Evolutionary conservation across 2,888 invertebrate species (phyloP), one percentile per base, ranked within the genome.

Genomic region (Agonopterix arenella): DNA sequence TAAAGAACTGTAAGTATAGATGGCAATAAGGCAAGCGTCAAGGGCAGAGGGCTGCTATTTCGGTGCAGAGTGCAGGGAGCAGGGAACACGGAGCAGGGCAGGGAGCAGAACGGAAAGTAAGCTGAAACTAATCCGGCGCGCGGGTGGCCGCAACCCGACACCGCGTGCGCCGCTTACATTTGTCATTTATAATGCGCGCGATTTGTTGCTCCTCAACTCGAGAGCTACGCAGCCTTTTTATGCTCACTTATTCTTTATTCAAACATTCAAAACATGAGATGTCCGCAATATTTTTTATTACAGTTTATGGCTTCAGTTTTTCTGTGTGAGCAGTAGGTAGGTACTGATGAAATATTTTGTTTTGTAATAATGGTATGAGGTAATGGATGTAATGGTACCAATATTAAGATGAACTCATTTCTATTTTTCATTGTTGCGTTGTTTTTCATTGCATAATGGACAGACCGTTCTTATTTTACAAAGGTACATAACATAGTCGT

Each of bases 101-200:
- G 71, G 73, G 76, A 70, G 68, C 68, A 65, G 68, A 70, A 61
- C 74, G 81, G 84, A 78, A 83, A 83, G 84, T 81, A 85, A 86
- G 80, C 73, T 80, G 85, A 84, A 84, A 82, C 82, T 88, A 86
- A 88, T 85, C 78, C 74, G 73, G 72, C 74, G 73, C 73, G 77
- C 77, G 88, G 85, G 89, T 85, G 88, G 40, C n/a, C 40, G 44
- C 85, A 11, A 11, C 73, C 88, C 85, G 80, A 81, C 88, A 76
- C 73, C 74, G 74, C 75, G 71, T 80, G 80, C 78, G 71, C 78
- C 70, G 76, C 81, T 84, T 82, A 85, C 88, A 88, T 89, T 89
- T 89, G 89, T 89, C 89, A 88, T 88, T 84, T 83, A 84, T 85
- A 86, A 89, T 88, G 84, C 86, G 77, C 77, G 85, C 88, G 86